Evolutionary conservation across 2,113 vertebrate species (phyloP).

Genomic region (Ovibos moschatus): DNA sequence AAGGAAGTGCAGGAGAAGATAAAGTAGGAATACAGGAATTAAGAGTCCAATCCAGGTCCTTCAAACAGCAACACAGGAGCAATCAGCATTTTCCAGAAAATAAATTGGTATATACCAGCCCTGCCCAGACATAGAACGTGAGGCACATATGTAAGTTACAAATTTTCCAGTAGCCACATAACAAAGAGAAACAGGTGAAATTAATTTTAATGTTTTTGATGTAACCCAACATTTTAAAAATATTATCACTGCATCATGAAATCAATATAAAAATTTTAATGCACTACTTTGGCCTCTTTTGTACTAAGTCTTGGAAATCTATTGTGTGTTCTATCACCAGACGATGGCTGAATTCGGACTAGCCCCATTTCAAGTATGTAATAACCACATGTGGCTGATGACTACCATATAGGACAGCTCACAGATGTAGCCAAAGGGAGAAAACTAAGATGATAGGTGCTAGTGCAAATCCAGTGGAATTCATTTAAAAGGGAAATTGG

Average conservation of each 20-base stretch:
- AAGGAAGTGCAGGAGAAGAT: neutral
- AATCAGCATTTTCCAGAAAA: neutral
- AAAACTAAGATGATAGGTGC: neutral
- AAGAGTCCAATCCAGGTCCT: neutral
- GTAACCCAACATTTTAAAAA: neutral
- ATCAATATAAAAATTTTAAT: neutral
- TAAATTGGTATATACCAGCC: neutral
- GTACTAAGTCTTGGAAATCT: neutral
- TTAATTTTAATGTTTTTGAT: neutral
- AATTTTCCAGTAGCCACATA: neutral
- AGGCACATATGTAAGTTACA: neutral
- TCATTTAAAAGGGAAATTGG: neutral
- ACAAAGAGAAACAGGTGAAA: neutral
- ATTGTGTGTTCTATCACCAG: neutral
- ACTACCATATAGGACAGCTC: rapidly evolving
- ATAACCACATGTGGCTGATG: neutral
- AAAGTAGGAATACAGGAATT: neutral
- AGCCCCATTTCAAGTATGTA: neutral
- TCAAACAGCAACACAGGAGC: neutral
- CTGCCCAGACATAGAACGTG: neutral
- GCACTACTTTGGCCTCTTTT: neutral
- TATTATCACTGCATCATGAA: neutral
- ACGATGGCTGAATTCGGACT: neutral
- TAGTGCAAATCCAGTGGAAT: neutral
- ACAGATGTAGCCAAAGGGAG: neutral